These are phyloP conservation scores for Xylota segnis DNA, from an alignment of 2,888 invertebrate genomes.

Conservation along the genomic window DNA sequence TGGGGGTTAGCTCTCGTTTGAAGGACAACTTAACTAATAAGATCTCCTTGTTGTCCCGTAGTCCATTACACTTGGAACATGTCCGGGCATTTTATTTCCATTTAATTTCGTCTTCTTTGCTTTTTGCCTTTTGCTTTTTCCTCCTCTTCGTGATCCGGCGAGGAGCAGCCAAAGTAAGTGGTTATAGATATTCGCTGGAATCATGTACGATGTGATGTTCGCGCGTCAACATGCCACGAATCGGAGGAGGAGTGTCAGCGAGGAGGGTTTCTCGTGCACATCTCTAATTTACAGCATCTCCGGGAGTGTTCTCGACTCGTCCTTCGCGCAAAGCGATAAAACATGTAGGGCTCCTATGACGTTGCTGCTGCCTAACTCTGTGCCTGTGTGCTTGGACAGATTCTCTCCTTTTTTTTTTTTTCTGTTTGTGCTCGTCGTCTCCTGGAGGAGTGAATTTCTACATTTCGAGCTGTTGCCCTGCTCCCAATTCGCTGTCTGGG, in stretches of 20 bases:
- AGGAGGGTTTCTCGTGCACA: constrained; percentile 61
- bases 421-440: constrained; percentile 5
- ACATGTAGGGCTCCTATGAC: constrained; percentile 51
- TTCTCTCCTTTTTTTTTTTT: constrained; percentile 27
- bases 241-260: constrained; percentile 19
- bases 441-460: constrained; percentile 70
- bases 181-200: constrained; percentile 71
- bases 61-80: constrained; percentile 74
- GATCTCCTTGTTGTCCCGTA: constrained; percentile 72
- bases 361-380: neutral
- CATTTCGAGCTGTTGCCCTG: constrained; percentile 64
- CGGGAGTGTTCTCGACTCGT: constrained; percentile 44
- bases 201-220: constrained; percentile 77
- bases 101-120: constrained; percentile 73
- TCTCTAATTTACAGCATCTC: constrained; percentile 76
- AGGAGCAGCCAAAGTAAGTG: constrained; percentile 66
- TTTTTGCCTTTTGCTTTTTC: constrained; percentile 20
- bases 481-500: constrained; percentile 68
- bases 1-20: constrained; percentile 57
- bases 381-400: constrained; percentile 6
- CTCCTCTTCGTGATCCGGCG: constrained; percentile 43
- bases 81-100: constrained; percentile 77
- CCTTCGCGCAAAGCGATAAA: constrained; percentile 66
- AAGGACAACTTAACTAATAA: constrained; percentile 78
- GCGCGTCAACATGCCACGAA: constrained; percentile 76